phyloP scores from a whole-genome alignment of 2,888 invertebrate species.

The Leuctra nigra region DNA sequence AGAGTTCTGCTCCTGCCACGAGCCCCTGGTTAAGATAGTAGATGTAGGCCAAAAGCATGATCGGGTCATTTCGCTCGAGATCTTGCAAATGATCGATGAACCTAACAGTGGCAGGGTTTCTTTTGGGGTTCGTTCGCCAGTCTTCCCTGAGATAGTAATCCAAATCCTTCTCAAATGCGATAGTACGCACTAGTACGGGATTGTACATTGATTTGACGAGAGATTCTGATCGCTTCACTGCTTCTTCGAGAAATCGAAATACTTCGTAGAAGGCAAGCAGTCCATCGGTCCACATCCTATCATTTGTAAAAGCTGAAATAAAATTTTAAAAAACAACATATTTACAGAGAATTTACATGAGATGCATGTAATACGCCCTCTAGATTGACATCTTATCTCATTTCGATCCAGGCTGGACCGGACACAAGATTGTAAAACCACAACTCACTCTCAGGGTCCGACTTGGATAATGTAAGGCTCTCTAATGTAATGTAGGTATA shows the following conservation, averaged over 20 bases:
- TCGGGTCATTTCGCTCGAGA: slow-evolving; percentile 52
- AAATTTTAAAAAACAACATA: too few species aligned
- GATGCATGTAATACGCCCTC: too few species aligned
- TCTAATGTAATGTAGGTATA: too few species aligned
- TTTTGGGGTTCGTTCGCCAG: slow-evolving; percentile 47
- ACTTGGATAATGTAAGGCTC: too few species aligned
- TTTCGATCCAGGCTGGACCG: too few species aligned
- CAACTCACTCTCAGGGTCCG: too few species aligned
- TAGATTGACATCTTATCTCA: too few species aligned
- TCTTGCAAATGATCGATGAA: slow-evolving; percentile 60
- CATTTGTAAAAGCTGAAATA: slow-evolving; percentile 57
- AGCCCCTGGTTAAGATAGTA: slow-evolving; percentile 75
- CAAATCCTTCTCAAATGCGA: slow-evolving; percentile 65
- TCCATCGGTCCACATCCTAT: slow-evolving; percentile 72
- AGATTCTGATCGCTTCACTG: slow-evolving; percentile 48
- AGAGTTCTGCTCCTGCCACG: slow-evolving; percentile 69
- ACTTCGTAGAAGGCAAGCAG: slow-evolving; percentile 71
- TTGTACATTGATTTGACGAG: slow-evolving; percentile 42
- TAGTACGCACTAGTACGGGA: slow-evolving; percentile 52
- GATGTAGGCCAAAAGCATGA: slow-evolving; percentile 64
- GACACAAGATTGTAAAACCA: too few species aligned
- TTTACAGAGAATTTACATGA: too few species aligned
- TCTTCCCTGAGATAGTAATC: slow-evolving; percentile 55
- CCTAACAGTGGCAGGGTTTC: slow-evolving; percentile 51
- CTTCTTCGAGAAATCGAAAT: slow-evolving; percentile 64